A percentile compares a stretch with the other conserved stretches of the same genome.
phyloP scores from a whole-genome alignment of 2,113 vertebrate species.

The Dolichotis patagonum region DNA sequence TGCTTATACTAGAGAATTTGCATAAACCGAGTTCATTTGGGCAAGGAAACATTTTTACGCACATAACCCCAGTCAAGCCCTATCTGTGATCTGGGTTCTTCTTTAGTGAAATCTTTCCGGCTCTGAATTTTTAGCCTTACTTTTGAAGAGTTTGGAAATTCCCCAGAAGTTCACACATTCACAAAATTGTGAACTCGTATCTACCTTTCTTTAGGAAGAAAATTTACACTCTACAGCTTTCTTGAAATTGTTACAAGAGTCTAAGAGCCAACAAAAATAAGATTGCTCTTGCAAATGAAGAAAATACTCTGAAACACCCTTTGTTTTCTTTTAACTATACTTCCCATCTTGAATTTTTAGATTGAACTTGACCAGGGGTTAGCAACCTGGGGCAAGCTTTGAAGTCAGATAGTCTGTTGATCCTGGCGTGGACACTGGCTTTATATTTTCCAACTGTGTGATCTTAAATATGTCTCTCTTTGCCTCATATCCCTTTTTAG shows the following conservation, averaged over 20 bases:
- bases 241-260: neutral
- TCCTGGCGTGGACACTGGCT: neutral
- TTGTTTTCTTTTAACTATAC: neutral
- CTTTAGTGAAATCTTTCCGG: neutral
- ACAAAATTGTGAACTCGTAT: neutral
- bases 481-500: neutral
- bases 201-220: neutral
- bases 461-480: neutral
- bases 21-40: neutral
- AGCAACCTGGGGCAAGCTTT: neutral
- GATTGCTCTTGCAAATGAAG: neutral
- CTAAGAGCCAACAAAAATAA: neutral
- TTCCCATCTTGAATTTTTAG: neutral
- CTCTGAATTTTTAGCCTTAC: neutral
- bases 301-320: neutral
- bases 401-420: neutral
- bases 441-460: neutral
- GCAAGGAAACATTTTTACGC: neutral
- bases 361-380: neutral
- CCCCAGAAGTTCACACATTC: neutral
- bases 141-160: constrained; percentile 35
- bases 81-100: neutral
- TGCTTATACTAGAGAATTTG: neutral
- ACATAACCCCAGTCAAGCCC: neutral
- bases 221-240: neutral